These are phyloP conservation scores for Aptenodytes forsteri DNA, from an alignment of 2,113 vertebrate genomes.

Conservation along the genomic window DNA sequence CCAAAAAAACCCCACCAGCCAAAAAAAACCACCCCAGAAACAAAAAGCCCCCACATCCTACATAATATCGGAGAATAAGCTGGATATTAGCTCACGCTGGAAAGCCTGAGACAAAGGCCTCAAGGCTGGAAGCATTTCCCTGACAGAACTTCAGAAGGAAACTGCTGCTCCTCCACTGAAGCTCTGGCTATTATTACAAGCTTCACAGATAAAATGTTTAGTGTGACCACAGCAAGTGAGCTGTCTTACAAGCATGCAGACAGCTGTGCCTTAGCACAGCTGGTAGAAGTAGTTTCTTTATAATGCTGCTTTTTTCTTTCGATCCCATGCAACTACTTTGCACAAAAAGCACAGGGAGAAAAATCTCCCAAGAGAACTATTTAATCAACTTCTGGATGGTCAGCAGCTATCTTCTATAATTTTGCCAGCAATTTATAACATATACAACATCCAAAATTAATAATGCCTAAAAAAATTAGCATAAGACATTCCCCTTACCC, in stretches of 20 bases:
- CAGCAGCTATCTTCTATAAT: background rate
- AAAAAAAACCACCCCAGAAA: background rate
- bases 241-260: background rate
- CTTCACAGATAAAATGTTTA: background rate
- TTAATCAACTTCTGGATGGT: background rate
- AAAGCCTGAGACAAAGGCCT: background rate
- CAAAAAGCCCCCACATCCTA: background rate
- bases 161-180: background rate
- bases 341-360: background rate
- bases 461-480: background rate
- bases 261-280: background rate
- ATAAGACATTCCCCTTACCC: background rate
- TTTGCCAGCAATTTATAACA: background rate
- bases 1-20: background rate
- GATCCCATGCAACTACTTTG: background rate
- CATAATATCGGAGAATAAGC: background rate
- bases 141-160: background rate
- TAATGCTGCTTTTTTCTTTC: background rate
- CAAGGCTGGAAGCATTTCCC: background rate
- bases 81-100: background rate
- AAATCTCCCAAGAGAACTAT: background rate
- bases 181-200: background rate
- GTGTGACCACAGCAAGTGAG: background rate
- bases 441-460: background rate
- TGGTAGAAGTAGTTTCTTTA: background rate